These are phyloP conservation scores for Meteorus sp. DNA, from an alignment of 1,140 invertebrate species.

Conservation along the genomic window DNA sequence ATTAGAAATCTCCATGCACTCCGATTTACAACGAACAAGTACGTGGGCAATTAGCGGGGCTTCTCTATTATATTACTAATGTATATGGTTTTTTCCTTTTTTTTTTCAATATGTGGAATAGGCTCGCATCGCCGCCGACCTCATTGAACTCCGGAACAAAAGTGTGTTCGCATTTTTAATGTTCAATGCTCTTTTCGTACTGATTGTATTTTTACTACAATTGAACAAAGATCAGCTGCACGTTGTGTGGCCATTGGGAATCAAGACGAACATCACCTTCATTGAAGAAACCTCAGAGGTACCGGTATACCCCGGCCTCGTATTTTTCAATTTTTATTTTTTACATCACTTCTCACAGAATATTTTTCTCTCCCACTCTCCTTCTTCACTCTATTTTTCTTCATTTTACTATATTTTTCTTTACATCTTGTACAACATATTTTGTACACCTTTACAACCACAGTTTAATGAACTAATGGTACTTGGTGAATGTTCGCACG, in stretches of 20 bases:
- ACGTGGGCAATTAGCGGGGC: slow-evolving; percentile 29
- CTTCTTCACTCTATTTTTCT: slow-evolving; percentile 9
- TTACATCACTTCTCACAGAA: too few relatives aligned
- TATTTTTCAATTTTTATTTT: slow-evolving; percentile 10
- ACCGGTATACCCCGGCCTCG: slow-evolving; percentile 38
- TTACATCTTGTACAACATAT: too few relatives aligned
- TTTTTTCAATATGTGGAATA: slow-evolving; percentile 63
- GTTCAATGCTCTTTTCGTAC: slow-evolving; percentile 98
- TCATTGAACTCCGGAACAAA: slow-evolving; percentile 93
- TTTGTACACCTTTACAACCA: slow-evolving; percentile 15
- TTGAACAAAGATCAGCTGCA: slow-evolving; percentile 96
- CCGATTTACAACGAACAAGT: slow-evolving; percentile 2
- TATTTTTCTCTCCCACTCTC: too few relatives aligned
- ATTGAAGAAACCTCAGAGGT: slow-evolving; percentile 89
- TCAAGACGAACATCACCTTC: slow-evolving; percentile 93
- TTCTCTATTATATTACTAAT: slow-evolving; percentile 41
- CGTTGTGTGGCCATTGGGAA: slow-evolving; percentile 91
- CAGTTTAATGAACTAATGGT: slow-evolving; percentile 21
- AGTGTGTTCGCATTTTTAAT: slow-evolving; percentile 98
- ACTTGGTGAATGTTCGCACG: slow-evolving; percentile 14
- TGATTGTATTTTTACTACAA: slow-evolving; percentile 97
- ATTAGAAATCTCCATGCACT: too few relatives aligned
- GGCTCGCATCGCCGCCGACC: slow-evolving; percentile 82
- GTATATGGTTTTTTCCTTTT: slow-evolving; percentile 36
- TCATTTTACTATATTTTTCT: too few relatives aligned